Percentiles rank a stretch among this genome's conserved stretches.
These are phyloP conservation scores for Eurystomus gularis DNA, from an alignment of 2,113 vertebrate species.

Conservation along the genomic window DNA sequence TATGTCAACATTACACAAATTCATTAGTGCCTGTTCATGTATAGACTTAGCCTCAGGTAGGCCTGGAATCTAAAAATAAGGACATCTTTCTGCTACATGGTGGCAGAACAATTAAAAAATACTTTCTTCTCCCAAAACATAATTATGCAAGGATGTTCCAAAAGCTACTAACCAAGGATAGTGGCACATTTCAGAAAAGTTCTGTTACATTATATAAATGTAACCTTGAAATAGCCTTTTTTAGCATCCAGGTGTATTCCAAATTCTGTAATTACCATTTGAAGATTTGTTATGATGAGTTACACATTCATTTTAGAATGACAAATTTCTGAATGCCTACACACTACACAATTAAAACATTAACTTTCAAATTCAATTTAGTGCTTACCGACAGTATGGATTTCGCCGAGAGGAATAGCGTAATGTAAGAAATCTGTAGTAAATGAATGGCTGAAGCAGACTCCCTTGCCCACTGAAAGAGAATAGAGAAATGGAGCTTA, in stretches of 20 bases:
- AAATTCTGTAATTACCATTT: neutral
- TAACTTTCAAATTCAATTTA: neutral
- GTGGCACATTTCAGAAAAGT: neutral
- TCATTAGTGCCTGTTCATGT: neutral
- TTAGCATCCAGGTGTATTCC: neutral
- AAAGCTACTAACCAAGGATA: neutral
- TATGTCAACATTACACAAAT: neutral
- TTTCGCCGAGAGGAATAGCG: slow-evolving; percentile 96
- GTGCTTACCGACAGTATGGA: slow-evolving; percentile 93
- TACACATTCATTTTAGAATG: neutral
- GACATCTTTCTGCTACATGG: neutral
- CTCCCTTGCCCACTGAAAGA: slow-evolving; percentile 92
- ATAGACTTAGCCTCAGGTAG: neutral
- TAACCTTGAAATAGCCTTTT: neutral
- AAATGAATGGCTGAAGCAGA: slow-evolving; percentile 96
- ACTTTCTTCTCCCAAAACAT: neutral
- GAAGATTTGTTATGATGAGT: neutral
- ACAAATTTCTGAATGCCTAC: neutral
- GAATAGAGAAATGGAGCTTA: slow-evolving; percentile 3
- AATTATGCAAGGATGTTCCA: neutral
- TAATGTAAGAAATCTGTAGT: slow-evolving; percentile 94
- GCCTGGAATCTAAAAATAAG: neutral
- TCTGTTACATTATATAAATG: neutral
- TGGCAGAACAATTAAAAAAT: neutral
- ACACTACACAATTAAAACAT: neutral